Base-by-base conservation (phyloP, 2,888 invertebrate species). In the Lamellibrachia columna region DNA sequence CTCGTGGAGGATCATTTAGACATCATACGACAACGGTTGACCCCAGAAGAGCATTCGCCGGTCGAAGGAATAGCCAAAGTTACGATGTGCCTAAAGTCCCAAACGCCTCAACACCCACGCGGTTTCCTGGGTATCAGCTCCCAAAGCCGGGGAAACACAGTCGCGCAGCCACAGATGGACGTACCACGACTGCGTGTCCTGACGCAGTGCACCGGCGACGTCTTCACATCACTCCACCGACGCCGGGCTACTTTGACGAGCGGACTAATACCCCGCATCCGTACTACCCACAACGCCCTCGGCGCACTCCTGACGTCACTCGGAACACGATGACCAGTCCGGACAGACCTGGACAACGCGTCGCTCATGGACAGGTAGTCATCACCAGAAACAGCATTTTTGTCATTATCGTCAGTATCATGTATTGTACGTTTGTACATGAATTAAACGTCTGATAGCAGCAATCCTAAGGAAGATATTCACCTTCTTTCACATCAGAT, bases 241-340 rank as follows among this genome's bases (percentile, higher is more conserved):
- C 75, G 75, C 75, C 75, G 75, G 75, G 7, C 75, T 75, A 75
- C 22, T 75, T 75, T 75, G 75, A 75, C 75, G 6, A 3, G 22
- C 75, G 75, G 75, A 22, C 22, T 75, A n/a, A 22, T 75, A 75
- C 75, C 3, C 22, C 75, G 22, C 75, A 75, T 75, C 75, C 75
- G n/a, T n/a, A 75, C 75, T 75, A 75, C 75, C 75, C 75, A 75
- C 75, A 75, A 75, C 75, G 75, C 22, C 75, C 75, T 75, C 75
- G 75, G 22, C 75, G 75, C 22, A 15, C 75, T 3, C 75, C 75
- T 75, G 75, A 75, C 75, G 75, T 75, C 75, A 75, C 75, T 75
- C 75, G 15, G 75, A 75, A 15, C 75, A 75, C 75, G 75, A 22
- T 15, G 75, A 75, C 22, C 75, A n/a, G n/a, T 75, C 75, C 60